Conservation (phyloP, 2,113 vertebrate genomes). For the Ameiurus melas region DNA sequence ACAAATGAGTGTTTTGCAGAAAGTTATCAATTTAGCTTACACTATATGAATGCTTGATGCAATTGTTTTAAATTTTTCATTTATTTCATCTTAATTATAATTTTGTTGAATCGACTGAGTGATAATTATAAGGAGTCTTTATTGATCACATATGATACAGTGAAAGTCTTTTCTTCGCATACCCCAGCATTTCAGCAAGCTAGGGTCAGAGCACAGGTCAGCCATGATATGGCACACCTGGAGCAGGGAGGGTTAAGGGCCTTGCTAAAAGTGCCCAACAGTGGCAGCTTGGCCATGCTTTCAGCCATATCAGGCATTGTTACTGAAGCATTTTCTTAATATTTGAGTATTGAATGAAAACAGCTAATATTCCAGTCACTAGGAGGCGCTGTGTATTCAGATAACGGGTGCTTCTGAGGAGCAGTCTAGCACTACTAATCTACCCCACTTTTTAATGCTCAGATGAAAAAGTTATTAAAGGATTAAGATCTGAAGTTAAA, state of each 20-base stretch:
- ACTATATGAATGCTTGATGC: neutral
- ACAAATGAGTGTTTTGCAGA: neutral
- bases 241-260: too few relatives aligned
- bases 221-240: too few relatives aligned
- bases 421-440: neutral
- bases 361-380: too few relatives aligned
- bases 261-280: too few relatives aligned
- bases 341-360: neutral
- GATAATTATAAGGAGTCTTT: too few relatives aligned
- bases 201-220: too few relatives aligned
- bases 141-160: too few relatives aligned
- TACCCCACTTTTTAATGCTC: neutral
- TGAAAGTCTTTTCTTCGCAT: too few relatives aligned
- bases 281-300: neutral
- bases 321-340: neutral
- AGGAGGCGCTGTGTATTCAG: neutral
- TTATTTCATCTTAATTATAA: neutral
- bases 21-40: neutral
- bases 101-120: neutral
- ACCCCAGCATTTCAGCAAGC: too few relatives aligned
- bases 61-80: neutral
- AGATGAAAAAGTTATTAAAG: neutral
- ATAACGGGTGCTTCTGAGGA: neutral
- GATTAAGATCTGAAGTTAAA: neutral
- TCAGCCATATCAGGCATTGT: neutral